Evolutionary conservation across 2,888 invertebrate species (phyloP), one percentile per base, ranked within the genome.

Genomic region (Copidosoma aretas): DNA sequence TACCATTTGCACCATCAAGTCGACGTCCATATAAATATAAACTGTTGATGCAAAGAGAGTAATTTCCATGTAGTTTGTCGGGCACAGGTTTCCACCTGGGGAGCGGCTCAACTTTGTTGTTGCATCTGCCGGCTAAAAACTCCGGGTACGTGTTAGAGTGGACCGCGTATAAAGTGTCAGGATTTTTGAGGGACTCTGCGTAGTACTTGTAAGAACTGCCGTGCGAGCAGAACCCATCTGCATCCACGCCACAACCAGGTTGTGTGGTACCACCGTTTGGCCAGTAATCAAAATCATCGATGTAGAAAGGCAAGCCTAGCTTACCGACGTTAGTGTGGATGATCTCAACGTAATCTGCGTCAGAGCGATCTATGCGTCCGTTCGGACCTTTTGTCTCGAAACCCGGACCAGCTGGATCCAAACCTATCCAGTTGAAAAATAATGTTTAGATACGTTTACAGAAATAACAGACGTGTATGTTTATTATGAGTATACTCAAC

Each of bases 251-350:
- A 39, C 81, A 82, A 8, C 81, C 82, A 0, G 73, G 73, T 70
- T 85, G 85, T 1, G 63, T 68, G 1, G 32, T 1, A 0, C 84
- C 84, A 4, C 84, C 83, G 63, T 84, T 84, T 0, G 84, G 84
- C 70, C 79, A 84, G 70, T 82, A 84, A 66, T 84, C 84, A 41
- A 73, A 76, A 61, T 83, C 75, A 4, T 83, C 84, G 12, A 84
- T 73, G 0, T 80, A 75, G 0, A 70, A 32, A 0, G 73, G 54
- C 65, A 77, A 79, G 3, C 83, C 83, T 1, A 84, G 74, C 0
- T 79, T 64, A 10, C 81, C 82, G 1, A 76, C 79, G 22, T 80
- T 80, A 1, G 84, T 83, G 71, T 85, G 85, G 46, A 85, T 80
- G 10, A 83, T 79, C 67, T 83, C 79, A 5, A 85, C 84, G 60